phyloP scores from a whole-genome alignment of 2,113 vertebrate species.

The Cheilinus undulatus region DNA sequence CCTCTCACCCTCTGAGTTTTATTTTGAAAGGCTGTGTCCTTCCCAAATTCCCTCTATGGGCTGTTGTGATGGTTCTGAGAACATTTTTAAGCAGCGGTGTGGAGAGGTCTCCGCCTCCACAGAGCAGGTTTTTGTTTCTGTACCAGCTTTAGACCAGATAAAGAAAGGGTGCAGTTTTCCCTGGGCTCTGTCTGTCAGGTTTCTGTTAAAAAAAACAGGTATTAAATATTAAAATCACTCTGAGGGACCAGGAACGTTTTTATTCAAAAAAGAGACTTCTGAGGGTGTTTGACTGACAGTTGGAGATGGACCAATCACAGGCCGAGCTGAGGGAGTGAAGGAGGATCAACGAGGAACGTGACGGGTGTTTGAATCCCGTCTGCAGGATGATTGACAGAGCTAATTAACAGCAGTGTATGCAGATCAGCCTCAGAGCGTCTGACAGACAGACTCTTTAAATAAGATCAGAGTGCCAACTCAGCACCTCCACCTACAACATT shows the following conservation, averaged over 20 bases:
- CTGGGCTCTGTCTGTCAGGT: neutral
- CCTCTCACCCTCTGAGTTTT: no score
- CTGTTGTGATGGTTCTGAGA: no score
- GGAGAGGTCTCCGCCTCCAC: no score
- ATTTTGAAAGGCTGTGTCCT: no score
- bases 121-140: no score
- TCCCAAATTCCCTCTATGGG: no score
- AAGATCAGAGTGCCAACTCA: slow-evolving; percentile 20
- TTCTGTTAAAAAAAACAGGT: neutral
- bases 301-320: slow-evolving; percentile 21
- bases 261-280: no score
- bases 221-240: neutral
- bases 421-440: slow-evolving; percentile 28
- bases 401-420: slow-evolving; percentile 42
- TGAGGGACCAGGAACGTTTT: no score
- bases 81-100: no score
- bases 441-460: slow-evolving; percentile 13
- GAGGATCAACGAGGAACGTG: neutral
- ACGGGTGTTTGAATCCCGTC: neutral
- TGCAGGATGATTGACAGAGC: slow-evolving; percentile 46
- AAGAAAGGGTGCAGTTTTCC: neutral
- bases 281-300: neutral
- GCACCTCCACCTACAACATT: no score
- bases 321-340: neutral
- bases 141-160: no score